Evolutionary conservation across 92 coral and sea anemone species (phyloP), one percentile per base, ranked within the genome.

Genomic region (Hydrozoanthus gracilis): DNA sequence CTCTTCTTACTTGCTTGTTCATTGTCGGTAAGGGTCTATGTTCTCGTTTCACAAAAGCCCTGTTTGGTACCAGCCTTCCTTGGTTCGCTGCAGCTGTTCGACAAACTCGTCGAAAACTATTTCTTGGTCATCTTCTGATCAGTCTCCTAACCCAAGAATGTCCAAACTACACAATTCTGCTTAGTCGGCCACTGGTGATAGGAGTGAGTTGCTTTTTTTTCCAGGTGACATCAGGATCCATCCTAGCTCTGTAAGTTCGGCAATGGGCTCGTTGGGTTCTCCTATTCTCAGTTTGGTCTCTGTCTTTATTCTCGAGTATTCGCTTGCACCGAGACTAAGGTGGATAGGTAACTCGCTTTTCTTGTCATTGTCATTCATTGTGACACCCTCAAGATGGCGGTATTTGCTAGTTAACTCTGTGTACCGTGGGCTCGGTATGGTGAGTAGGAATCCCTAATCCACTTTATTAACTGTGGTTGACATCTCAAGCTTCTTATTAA

Each of bases 21-120:
- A 52, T 91, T 91, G 85, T 84, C n/a, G 82, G 93, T 0, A 91
- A 86, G 71, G 80, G 80, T 39, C 87, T 78, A 64, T 87, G 93
- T 17, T 78, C 88, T 48, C 82, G 80, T 80, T 92, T 89, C 95
- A 89, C 44, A 85, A 77, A 15, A 92, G 86, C 71, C 90, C 88
- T 4, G 95, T 89, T 51, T 92, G 90, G 78, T 92, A 89, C 90
- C 95, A 87, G 0, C 92, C 92, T 73, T 84, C 90, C 11, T 78
- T 76, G 14, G n/a, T 51, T 70, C 88, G 72, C 13, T 39, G 20
- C 0, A 92, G 88, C 50, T 92, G 95, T 70, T 92, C 92, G 39
- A 76, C 83, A 44, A 92, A 89, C 51, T 89, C 92, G 79, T 86
- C 87, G 76, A 74, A 88, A 51, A 91, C 91, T 39, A 60, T 65